phyloP scores from a whole-genome alignment of 2,113 vertebrate species.

The Corydoras maculifer region DNA sequence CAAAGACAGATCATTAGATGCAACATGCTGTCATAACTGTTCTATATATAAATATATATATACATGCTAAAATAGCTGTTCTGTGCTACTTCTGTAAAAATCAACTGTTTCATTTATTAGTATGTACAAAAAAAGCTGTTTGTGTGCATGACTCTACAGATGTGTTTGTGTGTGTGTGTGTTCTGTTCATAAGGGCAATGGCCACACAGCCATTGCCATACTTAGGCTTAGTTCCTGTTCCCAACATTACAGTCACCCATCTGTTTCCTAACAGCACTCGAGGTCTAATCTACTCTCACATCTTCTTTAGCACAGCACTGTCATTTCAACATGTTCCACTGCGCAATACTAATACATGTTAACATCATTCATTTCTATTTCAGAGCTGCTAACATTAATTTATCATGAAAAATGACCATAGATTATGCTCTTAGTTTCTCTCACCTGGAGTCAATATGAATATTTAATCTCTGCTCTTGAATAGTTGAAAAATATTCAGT shows the following conservation, averaged over 20 bases:
- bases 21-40: background rate
- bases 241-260: conserved; percentile 28
- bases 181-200: background rate
- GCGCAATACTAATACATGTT: background rate
- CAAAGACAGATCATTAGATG: conserved; percentile 2
- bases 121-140: no score
- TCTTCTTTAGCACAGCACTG: conserved; percentile 9
- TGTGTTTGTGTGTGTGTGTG: conserved; percentile 11
- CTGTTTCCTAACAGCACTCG: conserved; percentile 37
- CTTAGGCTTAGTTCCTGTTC: conserved; percentile 38
- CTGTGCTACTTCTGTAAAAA: no score
- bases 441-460: background rate
- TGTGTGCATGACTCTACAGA: background rate
- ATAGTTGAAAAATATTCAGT: no score
- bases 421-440: background rate
- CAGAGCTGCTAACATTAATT: no score
- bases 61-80: no score
- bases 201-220: conserved; percentile 25
- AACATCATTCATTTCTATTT: conserved; percentile 11
- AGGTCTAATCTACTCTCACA: conserved; percentile 27
- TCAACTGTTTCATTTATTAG: no score
- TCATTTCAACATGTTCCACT: background rate
- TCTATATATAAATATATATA: conserved; percentile 16
- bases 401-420: background rate
- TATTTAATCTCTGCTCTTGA: no score